A percentile compares a stretch with the other conserved stretches of the same genome.
These are phyloP conservation scores for Chironex yamaguchii DNA, from an alignment of 30 jellyfish, hydroid and myxozoan genomes.

Conservation along the genomic window DNA sequence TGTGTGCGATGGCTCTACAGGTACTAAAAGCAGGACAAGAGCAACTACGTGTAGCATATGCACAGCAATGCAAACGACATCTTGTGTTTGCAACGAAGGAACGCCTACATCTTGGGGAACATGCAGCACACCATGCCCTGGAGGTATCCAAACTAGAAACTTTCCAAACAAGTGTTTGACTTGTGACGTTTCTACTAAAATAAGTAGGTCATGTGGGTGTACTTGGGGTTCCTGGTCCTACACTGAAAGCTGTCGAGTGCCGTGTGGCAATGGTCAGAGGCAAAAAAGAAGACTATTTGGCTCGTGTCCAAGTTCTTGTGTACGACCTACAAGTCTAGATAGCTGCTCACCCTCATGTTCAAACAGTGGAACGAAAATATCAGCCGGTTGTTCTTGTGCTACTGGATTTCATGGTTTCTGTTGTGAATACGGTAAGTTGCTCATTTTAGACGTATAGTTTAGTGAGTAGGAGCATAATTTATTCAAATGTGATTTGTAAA, in stretches of 20 bases:
- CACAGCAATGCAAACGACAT: neutral
- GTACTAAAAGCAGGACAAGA: neutral
- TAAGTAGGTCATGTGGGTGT: neutral
- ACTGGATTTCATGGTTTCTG: neutral
- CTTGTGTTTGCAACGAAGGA: neutral
- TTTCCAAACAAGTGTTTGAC: neutral
- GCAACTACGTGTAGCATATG: neutral
- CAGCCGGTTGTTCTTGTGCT: neutral
- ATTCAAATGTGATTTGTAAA: too few relatives aligned
- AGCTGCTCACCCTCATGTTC: neutral
- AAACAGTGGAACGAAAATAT: neutral
- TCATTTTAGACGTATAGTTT: too few relatives aligned
- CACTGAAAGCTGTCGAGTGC: neutral
- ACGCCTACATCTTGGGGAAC: neutral
- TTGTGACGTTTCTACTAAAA: neutral
- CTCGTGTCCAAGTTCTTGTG: neutral
- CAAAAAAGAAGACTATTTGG: neutral
- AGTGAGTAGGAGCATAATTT: too few relatives aligned
- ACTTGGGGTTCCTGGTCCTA: neutral
- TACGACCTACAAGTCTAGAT: neutral
- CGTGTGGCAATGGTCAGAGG: neutral
- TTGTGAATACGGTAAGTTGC: neutral
- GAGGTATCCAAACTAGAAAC: neutral
- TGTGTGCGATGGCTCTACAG: neutral
- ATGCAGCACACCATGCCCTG: neutral